Evolutionary conservation across 2,797 vertebrate genomes (phyloP), one percentile per base, ranked within the genome.

Genomic region (Poliocrania exsul): DNA sequence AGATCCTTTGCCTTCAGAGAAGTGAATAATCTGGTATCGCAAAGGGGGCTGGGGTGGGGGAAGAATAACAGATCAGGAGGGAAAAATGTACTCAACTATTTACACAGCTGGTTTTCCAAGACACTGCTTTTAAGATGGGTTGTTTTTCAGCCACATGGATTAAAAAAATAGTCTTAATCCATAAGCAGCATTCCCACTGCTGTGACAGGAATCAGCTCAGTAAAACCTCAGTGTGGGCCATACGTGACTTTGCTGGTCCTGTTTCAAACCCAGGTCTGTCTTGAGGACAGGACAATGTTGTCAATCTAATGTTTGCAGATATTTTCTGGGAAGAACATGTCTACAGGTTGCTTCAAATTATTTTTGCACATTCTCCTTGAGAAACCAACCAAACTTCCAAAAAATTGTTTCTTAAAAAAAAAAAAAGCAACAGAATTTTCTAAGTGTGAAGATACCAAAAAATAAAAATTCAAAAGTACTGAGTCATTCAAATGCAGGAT

Each of bases 41-140:
- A 91, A 78, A 75, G 71, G 58, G 56, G 89, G 70, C 16, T 88
- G 83, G 83, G 44, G 28, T 15, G 31, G 29, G 66, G 61, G 38
- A 90, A 91, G 42, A 90, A 91, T 79, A 97, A 93, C 81, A 95
- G 75, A 77, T 38, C 71, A 79, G 81, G 84, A 90, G 79, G 90
- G 61, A 38, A 94, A 92, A 97, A 87, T 28, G 64, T 18, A 92
- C 92, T 44, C 54, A 80, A 44, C 20, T 95, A 92, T 97, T 94
- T 93, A 69, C 57, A 92, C 91, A 92, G 91, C 94, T 93, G 86
- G 4, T 74, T 91, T 88, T 85, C 70, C 79, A 83, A 88, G 70
- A 89, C 81, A 75, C 35, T 47, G 60, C 44, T 94, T 91, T 84
- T 66, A 72, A 67, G 10, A 61, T 50, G 1, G 18, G 33, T 15